Percentiles rank a stretch among this genome's conserved stretches.
Conservation (phyloP, 1,140 invertebrate species). For the Caenorhabditis latens region DNA sequence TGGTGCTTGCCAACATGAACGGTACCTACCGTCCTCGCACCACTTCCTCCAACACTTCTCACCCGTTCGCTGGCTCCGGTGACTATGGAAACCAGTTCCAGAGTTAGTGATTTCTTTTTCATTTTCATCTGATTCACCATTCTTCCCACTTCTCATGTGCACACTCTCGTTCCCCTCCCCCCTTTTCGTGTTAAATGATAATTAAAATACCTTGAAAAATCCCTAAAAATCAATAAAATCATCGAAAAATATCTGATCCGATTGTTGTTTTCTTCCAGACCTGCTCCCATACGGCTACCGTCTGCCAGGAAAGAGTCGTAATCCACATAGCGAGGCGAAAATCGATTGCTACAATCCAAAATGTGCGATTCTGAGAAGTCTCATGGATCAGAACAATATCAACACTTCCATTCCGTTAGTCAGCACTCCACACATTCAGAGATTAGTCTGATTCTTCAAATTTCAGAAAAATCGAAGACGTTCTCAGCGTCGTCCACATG, state of each 20-base stretch:
- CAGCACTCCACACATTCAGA: not conserved
- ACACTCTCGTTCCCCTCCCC: not conserved
- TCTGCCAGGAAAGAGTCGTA: not conserved
- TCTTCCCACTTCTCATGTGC: not conserved
- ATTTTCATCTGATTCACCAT: not conserved
- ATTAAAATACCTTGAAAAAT: not conserved
- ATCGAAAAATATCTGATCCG: not conserved
- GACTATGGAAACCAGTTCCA: constrained; percentile 35
- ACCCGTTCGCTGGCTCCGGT: not conserved
- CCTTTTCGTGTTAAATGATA: constrained; percentile 2
- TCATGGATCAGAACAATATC: constrained; percentile 8
- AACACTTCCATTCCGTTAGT: constrained; percentile 5
- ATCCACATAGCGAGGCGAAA: not conserved
- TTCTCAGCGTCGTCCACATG: constrained; percentile 1
- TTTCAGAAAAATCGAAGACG: constrained; percentile 40
- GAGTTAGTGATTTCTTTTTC: constrained; percentile 35
- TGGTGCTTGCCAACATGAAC: constrained; percentile 99
- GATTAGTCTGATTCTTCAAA: too few species aligned
- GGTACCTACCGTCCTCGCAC: constrained; percentile 86
- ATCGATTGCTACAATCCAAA: constrained; percentile 33
- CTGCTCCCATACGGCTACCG: constrained; percentile 27
- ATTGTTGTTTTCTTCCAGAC: not conserved
- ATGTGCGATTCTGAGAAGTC: constrained; percentile 26
- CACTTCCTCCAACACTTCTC: not conserved
- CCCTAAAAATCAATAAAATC: not conserved